Conservation (phyloP, 2,113 vertebrate species). For the Alouatta palliata region DNA sequence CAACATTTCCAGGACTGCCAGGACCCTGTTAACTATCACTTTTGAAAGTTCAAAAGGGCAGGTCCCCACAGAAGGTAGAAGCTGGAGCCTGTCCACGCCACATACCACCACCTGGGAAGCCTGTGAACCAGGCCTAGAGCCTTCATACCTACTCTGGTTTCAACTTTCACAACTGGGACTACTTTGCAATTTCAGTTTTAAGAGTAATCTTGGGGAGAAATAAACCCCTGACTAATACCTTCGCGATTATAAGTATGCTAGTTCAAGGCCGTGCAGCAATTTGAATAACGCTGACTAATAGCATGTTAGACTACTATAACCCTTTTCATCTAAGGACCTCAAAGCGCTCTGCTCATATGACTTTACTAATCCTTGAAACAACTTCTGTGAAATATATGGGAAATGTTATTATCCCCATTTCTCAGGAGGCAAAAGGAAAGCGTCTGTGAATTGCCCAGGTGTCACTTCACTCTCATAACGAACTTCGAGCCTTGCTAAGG, state of each 20-base stretch:
- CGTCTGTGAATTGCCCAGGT: too few species aligned
- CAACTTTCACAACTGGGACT: conserved; percentile 68
- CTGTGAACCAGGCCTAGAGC: not conserved
- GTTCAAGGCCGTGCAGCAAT: not conserved
- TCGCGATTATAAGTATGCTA: not conserved
- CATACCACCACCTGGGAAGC: not conserved
- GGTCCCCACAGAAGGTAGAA: conserved; percentile 56
- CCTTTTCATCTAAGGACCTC: conserved; percentile 55
- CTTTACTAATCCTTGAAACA: conserved; percentile 46
- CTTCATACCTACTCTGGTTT: conserved; percentile 48
- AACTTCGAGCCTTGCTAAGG: not conserved
- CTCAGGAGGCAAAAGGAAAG: not conserved
- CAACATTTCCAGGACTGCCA: conserved; percentile 46
- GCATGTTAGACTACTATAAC: not conserved
- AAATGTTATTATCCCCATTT: conserved; percentile 31
- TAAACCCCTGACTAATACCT: conserved; percentile 70
- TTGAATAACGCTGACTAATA: conserved; percentile 53
- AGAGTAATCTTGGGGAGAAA: conserved; percentile 71
- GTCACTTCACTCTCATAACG: not conserved
- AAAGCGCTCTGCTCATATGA: not conserved
- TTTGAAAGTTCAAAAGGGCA: conserved; percentile 48
- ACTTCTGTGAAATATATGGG: conserved; percentile 31
- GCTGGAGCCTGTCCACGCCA: conserved; percentile 67
- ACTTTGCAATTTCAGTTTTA: conserved; percentile 71
- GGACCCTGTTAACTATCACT: conserved; percentile 57